Evolutionary conservation across 2,113 vertebrate species (phyloP), one percentile per base, ranked within the genome.

Genomic region (Caretta caretta): DNA sequence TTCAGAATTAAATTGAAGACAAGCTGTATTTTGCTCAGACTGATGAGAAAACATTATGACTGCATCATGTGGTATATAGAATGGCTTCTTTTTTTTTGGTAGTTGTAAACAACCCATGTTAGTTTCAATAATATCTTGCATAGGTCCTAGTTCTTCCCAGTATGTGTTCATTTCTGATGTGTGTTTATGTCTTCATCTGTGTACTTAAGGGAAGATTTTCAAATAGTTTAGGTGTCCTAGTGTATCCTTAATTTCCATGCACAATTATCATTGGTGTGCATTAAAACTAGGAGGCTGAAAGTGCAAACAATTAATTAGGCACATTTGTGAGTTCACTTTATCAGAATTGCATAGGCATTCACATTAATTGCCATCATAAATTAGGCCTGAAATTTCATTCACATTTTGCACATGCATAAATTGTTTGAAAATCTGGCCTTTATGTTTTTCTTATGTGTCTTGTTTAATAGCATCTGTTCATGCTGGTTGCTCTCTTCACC

Each of bases 21-120:
- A 56, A 56, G 49, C 2, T 57, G 8, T 2, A 27, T 87, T 94
- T 90, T 51, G 87, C 6, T 56, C 19, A 50, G 2, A 62, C 35
- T 24, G 17, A 2, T 5, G 35, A 29, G 80, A 83, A 89, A 62
- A 89, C 0, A 0, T 85, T 82, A 17, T 78, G 38, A 57, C 6
- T 31, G 11, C 2, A 88, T 93, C 25, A 24, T 87, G 53, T 90
- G 10, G 51, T 80, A 5, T 4, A 4, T 5, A 83, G 13, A 89
- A 42, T 31, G 53, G 50, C 10, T 53, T 10, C 72, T 10, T 51
- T 87, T 87, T 78, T 57, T 16, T 87, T 79, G 53, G 12, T 46
- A 46, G 7, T 1, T 80, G 51, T 24, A 51, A 56, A 0, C 3
- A 51, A 11, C 20, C 19, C 42, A 5, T 1, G 1, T 49, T 69